A percentile compares a stretch with the other conserved stretches of the same genome.
Evolutionary conservation across 2,113 vertebrate species (phyloP).

Genomic region (Cnemophilus loriae): DNA sequence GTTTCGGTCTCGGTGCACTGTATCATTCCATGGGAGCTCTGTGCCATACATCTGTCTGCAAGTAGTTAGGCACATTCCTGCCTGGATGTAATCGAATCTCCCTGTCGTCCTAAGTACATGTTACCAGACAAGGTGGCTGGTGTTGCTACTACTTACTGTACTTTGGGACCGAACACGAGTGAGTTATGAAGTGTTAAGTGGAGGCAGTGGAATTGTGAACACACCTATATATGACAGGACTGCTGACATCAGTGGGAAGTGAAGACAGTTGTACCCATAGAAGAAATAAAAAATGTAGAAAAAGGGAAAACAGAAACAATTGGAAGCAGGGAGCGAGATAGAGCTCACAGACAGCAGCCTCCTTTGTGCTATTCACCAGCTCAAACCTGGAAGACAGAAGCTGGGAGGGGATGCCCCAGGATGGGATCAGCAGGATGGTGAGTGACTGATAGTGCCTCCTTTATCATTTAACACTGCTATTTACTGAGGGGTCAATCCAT

Average conservation of each 20-base stretch:
- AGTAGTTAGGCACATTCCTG: slow-evolving; percentile 58
- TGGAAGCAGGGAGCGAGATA: not conserved
- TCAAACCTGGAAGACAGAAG: not conserved
- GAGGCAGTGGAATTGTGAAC: slow-evolving; percentile 47
- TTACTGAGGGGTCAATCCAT: not conserved
- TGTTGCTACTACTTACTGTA: slow-evolving; percentile 23
- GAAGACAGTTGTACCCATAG: slow-evolving; percentile 52
- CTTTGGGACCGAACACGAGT: not conserved
- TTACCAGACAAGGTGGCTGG: slow-evolving; percentile 40
- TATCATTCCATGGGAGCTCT: not conserved
- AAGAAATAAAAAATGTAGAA: slow-evolving; percentile 30
- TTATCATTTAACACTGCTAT: not conserved
- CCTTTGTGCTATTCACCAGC: not conserved
- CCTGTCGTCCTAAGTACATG: slow-evolving; percentile 30
- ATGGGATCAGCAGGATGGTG: not conserved
- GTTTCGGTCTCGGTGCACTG: not conserved
- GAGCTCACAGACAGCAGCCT: not conserved
- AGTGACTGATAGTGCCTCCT: not conserved
- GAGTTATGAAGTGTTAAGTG: slow-evolving; percentile 56
- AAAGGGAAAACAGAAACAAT: slow-evolving; percentile 18
- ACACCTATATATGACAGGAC: slow-evolving; percentile 39
- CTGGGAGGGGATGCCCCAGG: not conserved
- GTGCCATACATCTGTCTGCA: slow-evolving; percentile 62
- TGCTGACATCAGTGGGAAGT: slow-evolving; percentile 59
- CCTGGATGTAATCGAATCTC: slow-evolving; percentile 52